Percentiles rank a stretch among this genome's conserved stretches.
phyloP scores from a whole-genome alignment of 2,113 vertebrate genomes.

The Balaeniceps rex region DNA sequence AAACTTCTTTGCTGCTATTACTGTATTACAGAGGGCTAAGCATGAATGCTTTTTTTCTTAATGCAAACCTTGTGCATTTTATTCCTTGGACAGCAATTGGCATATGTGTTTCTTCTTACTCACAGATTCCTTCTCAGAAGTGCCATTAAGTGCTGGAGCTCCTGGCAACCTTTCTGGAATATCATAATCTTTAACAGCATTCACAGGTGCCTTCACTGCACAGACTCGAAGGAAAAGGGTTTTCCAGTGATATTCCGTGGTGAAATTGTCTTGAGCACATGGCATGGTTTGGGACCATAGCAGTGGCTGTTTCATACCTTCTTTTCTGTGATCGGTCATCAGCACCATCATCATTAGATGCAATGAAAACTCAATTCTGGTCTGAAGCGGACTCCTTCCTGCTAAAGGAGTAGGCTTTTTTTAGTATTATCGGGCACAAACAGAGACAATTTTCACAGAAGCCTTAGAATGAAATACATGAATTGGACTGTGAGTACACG shows the following conservation, averaged over 20 bases:
- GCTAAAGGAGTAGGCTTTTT: not conserved
- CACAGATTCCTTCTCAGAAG: constrained; percentile 27
- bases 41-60: not conserved
- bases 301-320: not conserved
- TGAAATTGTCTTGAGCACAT: not conserved
- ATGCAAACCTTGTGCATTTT: not conserved
- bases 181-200: not conserved
- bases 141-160: not conserved
- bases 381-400: not conserved
- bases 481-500: accelerated
- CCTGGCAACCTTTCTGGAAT: constrained; percentile 26
- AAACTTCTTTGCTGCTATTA: not conserved
- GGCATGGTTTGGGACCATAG: not conserved
- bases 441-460: not conserved
- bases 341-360: no score
- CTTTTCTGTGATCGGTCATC: not conserved
- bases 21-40: not conserved
- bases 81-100: not conserved
- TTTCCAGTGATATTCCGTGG: not conserved
- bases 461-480: not conserved
- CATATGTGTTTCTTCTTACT: constrained; percentile 7
- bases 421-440: not conserved
- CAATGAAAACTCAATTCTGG: not conserved
- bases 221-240: not conserved
- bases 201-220: constrained; percentile 38